Base-by-base conservation (phyloP, 1,140 invertebrate species). In the Heliconius nattereri region DNA sequence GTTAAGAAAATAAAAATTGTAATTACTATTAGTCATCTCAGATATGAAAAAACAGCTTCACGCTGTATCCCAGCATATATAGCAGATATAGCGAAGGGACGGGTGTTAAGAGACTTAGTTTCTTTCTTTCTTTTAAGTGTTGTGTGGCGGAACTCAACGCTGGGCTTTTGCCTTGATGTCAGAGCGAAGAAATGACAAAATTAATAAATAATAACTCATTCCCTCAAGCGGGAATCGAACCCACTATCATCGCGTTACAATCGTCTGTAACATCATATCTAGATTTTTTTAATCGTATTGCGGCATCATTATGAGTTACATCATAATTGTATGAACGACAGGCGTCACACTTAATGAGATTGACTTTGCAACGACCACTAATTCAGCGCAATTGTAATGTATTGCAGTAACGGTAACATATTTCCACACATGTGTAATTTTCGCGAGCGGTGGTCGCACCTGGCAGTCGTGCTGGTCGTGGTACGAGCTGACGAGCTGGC, bases 391-490 rank as follows among this genome's bases (percentile, higher is more conserved):
- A 66, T 66, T 26, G 60, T 26, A 3, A 26, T 66, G 71, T 72
- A 37, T 72, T 72, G 29, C n/a, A n/a, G 20, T 20, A 71, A 20
- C n/a, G 9, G 20, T 20, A 72, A 20, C 35, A 72, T 40, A n/a
- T 72, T 66, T 26, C 35, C 20, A 54, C 54, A 66, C 60, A 57
- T 26, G 75, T 83, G 83, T 82, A 71, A 78, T 73, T 40, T 76
- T 74, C 76, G 66, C 74, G 37, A 11, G 52, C 60, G 72, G n/a
- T 52, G 60, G 23, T 73, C 75, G 78, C 84, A 93, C 92, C 91
- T 94, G 92, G 81, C 91, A 93, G 74, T 94, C 89, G 81, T 93
- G 92, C 81, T 94, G 92, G 71, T 94, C 91, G 84, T 94, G 92
- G 85, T 94, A 94, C 19, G 92, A 94, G 88, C 90, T 94, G 88